Conservation (phyloP, 1,140 invertebrate genomes). For the Conopomorpha cramerella region DNA sequence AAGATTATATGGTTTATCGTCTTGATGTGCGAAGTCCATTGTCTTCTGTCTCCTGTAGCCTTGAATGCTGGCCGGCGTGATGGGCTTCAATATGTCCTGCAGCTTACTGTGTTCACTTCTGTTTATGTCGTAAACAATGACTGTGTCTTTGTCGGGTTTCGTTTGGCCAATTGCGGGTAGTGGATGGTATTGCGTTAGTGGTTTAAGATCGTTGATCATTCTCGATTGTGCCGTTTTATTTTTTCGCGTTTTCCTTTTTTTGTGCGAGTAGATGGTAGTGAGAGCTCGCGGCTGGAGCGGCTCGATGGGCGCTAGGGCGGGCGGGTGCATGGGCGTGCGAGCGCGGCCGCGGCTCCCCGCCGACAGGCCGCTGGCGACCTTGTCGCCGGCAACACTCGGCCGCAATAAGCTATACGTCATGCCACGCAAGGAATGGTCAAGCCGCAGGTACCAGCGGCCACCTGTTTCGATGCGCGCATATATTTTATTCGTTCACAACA, state of each 20-base stretch:
- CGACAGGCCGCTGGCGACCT: constrained; percentile 31
- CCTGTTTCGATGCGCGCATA: too few species aligned
- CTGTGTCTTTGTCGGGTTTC: constrained; percentile 31
- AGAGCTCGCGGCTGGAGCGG: constrained; percentile 42
- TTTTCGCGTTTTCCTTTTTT: constrained; percentile 27
- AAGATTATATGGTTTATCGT: constrained; percentile 26
- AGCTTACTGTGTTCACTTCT: constrained; percentile 17
- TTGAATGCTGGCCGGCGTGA: constrained; percentile 33
- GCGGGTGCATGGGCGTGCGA: constrained; percentile 39
- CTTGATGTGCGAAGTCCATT: constrained; percentile 13
- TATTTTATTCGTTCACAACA: too few species aligned
- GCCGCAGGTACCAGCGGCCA: too few species aligned
- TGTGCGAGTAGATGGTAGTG: constrained; percentile 48
- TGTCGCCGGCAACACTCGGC: constrained; percentile 17
- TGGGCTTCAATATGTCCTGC: constrained; percentile 32
- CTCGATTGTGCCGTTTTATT: constrained; percentile 36
- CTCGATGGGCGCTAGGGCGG: constrained; percentile 34
- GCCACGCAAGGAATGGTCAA: too few species aligned
- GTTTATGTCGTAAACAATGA: constrained; percentile 36
- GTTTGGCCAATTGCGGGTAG: constrained; percentile 50
- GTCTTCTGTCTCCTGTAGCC: constrained; percentile 20
- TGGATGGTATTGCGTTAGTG: constrained; percentile 49
- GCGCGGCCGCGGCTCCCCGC: constrained; percentile 18
- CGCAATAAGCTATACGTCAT: too few species aligned
- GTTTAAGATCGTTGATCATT: constrained; percentile 44